Evolutionary conservation across 2,888 invertebrate genomes (phyloP).

Genomic region (Ectropis crepuscularia): DNA sequence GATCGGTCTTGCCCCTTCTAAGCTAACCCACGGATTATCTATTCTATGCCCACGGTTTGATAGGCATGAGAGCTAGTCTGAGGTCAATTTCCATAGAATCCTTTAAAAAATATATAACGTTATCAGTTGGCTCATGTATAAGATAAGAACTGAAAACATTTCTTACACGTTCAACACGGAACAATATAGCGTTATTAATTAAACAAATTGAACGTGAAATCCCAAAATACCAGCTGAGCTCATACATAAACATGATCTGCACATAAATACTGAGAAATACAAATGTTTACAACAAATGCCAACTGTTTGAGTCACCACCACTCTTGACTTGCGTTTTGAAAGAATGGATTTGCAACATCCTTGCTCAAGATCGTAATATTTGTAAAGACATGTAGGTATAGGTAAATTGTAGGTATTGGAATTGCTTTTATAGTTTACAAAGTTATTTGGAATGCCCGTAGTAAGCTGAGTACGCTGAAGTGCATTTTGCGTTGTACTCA

Average conservation of each 20-base stretch:
- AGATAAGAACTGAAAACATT: too few species aligned
- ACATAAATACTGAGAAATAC: constrained; percentile 33
- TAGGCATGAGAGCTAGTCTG: too few species aligned
- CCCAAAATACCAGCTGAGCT: constrained; percentile 30
- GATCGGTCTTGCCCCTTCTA: too few species aligned
- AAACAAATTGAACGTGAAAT: constrained; percentile 27
- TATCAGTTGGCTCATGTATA: too few species aligned
- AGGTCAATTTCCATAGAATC: too few species aligned
- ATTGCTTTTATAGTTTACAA: background rate
- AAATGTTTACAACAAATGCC: constrained; percentile 42
- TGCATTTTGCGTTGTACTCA: too few species aligned
- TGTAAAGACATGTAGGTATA: constrained; percentile 4
- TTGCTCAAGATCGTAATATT: constrained; percentile 19
- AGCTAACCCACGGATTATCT: too few species aligned
- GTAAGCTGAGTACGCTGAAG: too few species aligned
- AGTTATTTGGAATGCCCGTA: background rate
- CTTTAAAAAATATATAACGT: too few species aligned
- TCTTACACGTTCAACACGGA: constrained; percentile 5
- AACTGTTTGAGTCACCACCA: constrained; percentile 48
- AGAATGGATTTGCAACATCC: constrained; percentile 30
- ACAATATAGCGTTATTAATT: constrained; percentile 21
- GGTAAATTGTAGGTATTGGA: background rate
- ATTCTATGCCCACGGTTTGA: too few species aligned
- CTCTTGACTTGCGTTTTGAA: constrained; percentile 24
- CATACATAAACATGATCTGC: constrained; percentile 31